phyloP scores from a whole-genome alignment of 1,140 invertebrate species.

The Eriosoma lanigerum region DNA sequence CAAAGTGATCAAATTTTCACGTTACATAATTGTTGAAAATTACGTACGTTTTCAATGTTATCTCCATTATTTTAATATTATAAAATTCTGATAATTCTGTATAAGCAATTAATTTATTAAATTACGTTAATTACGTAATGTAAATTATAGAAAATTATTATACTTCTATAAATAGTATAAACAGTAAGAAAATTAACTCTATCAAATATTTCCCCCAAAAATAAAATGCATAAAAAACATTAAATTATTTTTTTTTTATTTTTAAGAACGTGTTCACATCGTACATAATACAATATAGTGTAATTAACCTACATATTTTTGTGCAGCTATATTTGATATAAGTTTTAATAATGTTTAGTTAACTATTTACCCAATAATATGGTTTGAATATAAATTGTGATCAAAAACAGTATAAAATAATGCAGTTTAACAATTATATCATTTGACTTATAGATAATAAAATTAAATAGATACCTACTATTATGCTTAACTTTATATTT shows the following conservation, averaged over 20 bases:
- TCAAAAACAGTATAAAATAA: background rate
- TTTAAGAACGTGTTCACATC: background rate
- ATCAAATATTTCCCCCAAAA: background rate
- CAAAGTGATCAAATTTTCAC: no score
- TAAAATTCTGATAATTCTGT: no score
- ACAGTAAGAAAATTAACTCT: background rate
- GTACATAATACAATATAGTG: no score
- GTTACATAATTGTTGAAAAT: no score
- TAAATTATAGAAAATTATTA: no score
- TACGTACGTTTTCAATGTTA: no score
- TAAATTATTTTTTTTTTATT: background rate
- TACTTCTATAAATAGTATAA: no score
- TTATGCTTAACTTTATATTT: background rate
- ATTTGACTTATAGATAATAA: no score
- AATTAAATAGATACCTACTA: background rate
- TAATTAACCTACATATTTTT: constrained; percentile 3
- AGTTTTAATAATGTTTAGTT: background rate
- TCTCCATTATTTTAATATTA: no score
- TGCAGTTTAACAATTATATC: background rate
- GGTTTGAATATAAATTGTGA: background rate
- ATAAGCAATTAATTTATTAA: no score
- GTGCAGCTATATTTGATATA: background rate
- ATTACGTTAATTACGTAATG: no score
- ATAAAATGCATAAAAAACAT: background rate
- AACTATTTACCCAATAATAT: background rate